phyloP scores from a whole-genome alignment of 1,140 invertebrate species.

The Sitodiplosis mosellana region DNA sequence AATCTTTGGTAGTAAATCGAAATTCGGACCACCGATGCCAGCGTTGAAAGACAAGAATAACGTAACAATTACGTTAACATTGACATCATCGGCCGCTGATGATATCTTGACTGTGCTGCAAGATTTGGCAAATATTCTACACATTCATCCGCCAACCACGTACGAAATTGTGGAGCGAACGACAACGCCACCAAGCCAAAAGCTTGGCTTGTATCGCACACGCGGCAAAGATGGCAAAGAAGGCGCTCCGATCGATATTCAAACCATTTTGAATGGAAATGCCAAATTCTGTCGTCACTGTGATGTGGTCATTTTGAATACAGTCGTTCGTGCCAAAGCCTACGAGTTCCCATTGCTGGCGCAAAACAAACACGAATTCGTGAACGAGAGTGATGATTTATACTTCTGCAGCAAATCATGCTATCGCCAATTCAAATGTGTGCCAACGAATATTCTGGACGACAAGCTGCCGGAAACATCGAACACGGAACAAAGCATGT shows the following conservation, averaged over 20 bases:
- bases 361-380: slow-evolving; percentile 34
- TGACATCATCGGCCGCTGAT: slow-evolving; percentile 75
- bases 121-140: slow-evolving; percentile 76
- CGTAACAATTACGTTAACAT: slow-evolving; percentile 80
- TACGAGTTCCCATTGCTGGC: slow-evolving; percentile 56
- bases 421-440: slow-evolving; percentile 50
- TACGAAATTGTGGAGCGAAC: slow-evolving; percentile 71
- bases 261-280: slow-evolving; percentile 71
- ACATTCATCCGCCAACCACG: slow-evolving; percentile 68
- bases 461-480: slow-evolving; percentile 16
- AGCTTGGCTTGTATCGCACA: slow-evolving; percentile 57
- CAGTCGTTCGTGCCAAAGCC: slow-evolving; percentile 59
- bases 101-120: slow-evolving; percentile 80
- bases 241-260: slow-evolving; percentile 67
- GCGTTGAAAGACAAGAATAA: slow-evolving; percentile 57
- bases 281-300: slow-evolving; percentile 83
- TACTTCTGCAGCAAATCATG: slow-evolving; percentile 73
- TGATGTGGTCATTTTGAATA: slow-evolving; percentile 72
- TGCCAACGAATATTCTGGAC: slow-evolving; percentile 29
- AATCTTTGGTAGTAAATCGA: slow-evolving; percentile 24
- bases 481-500: not conserved
- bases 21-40: slow-evolving; percentile 33
- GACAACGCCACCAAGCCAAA: slow-evolving; percentile 57
- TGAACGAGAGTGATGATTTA: slow-evolving; percentile 42
- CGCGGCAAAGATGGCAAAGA: slow-evolving; percentile 73